These are phyloP conservation scores for Erebia ligea DNA, from an alignment of 2,888 invertebrate genomes.

Conservation along the genomic window DNA sequence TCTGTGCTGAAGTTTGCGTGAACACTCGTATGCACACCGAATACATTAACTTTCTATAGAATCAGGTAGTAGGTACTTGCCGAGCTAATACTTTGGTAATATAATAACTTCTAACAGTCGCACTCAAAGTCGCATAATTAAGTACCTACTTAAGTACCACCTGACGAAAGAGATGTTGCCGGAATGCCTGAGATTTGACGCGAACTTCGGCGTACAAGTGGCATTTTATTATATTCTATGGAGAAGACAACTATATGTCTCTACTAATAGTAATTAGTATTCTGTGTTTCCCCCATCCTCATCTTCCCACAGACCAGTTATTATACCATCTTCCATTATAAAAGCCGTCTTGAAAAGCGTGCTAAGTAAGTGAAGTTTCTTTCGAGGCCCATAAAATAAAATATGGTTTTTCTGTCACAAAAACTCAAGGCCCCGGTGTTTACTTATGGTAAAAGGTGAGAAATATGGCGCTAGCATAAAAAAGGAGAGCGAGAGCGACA, in stretches of 20 bases:
- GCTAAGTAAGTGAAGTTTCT: neutral
- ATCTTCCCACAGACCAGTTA: no score
- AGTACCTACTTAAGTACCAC: no score
- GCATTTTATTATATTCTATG: no score
- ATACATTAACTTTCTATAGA: conserved; percentile 33
- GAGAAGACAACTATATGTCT: no score
- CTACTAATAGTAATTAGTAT: no score
- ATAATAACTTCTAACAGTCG: no score
- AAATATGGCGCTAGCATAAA: neutral
- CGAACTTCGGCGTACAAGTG: no score
- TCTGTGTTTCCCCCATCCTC: no score
- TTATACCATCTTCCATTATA: no score
- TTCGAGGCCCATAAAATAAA: conserved; percentile 1
- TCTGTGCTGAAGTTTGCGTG: conserved; percentile 10
- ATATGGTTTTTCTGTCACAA: neutral
- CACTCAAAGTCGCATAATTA: no score
- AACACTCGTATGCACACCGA: conserved; percentile 33
- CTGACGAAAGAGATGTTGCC: no score
- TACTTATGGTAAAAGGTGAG: neutral
- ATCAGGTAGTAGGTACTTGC: conserved; percentile 29
- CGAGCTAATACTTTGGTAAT: conserved; percentile 17
- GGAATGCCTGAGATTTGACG: no score
- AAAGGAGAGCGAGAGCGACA: conserved; percentile 1
- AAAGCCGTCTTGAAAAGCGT: neutral
- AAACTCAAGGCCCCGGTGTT: neutral